Evolutionary conservation across 2,888 invertebrate genomes (phyloP), one percentile per base, ranked within the genome.

Genomic region (Autographa gamma): DNA sequence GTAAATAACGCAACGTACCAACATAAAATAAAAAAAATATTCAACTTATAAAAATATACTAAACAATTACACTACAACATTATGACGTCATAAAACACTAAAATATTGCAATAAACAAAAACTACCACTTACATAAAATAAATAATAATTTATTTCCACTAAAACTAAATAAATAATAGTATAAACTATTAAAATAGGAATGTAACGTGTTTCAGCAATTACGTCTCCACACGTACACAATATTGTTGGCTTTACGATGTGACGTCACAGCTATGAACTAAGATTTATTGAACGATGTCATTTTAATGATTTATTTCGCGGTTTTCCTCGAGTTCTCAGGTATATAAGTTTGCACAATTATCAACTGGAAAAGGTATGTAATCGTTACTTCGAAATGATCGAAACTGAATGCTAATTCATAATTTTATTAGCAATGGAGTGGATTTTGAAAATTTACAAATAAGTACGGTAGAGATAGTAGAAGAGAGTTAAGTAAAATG

Each of bases 191-290:
- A 43, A 43, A 59, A 19, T 60, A 66, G 59, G 66, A 70, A 64
- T 59, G 64, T 60, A 66, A 54, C 31, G 34, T 59, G 48, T 72
- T 66, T 43, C 59, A 63, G 62, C 69, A 70, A 67, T 79, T 79
- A 66, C 54, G 61, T 77, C 41, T 48, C 41, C 54, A 25, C 54
- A 54, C 48, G 54, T 62, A 41, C 72, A 76, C 76, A 67, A 84
- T 71, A 63, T 82, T 72, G 63, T 64, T 48, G 54, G 71, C 68
- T 82, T 83, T 84, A 82, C 67, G 73, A 76, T 58, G 56, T 88
- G 88, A 88, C 85, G 85, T 86, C 84, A 89, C 59, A 62, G 76
- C 76, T 82, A 73, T 89, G 86, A 88, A 88, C 78, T 73, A 72
- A 70, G 81, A 87, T 88, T 86, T 88, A 87, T 82, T 75, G 63